Percentiles rank a stretch among this genome's conserved stretches.
Evolutionary conservation across 2,113 vertebrate species (phyloP).

Genomic region (Himantopus leucocephalus): DNA sequence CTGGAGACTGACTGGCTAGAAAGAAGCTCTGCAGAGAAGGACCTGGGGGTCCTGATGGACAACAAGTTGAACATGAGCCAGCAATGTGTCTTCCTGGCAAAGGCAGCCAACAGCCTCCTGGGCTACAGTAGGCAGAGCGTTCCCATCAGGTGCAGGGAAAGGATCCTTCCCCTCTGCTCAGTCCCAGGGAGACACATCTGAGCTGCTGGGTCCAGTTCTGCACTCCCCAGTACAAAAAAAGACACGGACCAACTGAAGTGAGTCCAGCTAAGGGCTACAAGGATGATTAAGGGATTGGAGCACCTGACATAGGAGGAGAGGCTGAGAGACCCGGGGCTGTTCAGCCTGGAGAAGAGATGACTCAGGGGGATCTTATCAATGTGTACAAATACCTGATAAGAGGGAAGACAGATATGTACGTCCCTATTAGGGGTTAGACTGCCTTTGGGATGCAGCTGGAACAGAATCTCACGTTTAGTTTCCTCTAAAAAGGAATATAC

Average conservation of each 20-base stretch:
- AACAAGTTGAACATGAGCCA: not conserved
- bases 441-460: not conserved
- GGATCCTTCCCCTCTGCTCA: not conserved
- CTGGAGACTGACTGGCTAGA: not conserved
- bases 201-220: not conserved
- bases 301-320: not conserved
- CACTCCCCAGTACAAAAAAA: not conserved
- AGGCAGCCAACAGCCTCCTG: not conserved
- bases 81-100: not conserved
- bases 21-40: not conserved
- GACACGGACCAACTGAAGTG: not conserved
- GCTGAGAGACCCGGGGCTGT: not conserved
- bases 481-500: not conserved
- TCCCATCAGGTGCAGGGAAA: not conserved
- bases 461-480: not conserved
- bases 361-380: not conserved
- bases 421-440: not conserved
- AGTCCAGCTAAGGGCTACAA: not conserved
- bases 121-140: not conserved
- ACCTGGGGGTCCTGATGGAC: fast-evolving
- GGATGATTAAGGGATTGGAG: fast-evolving
- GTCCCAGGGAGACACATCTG: not conserved
- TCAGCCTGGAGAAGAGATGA: not conserved
- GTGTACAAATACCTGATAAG: not conserved
- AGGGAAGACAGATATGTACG: not conserved